phyloP scores from a whole-genome alignment of 92 coral and sea anemone genomes.

The Zoanthus solanderi region DNA sequence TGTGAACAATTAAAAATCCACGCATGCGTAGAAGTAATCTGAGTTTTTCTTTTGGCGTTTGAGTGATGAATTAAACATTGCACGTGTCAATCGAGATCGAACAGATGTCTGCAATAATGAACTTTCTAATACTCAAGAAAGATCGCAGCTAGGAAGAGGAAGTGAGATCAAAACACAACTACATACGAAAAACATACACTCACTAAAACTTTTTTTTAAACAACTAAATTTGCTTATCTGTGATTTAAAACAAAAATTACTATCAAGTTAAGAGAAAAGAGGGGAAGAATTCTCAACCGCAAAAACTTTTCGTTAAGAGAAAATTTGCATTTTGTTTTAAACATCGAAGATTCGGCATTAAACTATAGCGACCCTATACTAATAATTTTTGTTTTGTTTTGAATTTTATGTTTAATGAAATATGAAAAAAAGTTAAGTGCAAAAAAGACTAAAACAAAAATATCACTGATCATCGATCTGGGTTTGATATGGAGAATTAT shows the following conservation, averaged over 20 bases:
- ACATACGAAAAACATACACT: background rate
- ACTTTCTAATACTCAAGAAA: constrained; percentile 36
- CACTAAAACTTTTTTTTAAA: background rate
- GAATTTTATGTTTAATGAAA: background rate
- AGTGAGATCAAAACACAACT: background rate
- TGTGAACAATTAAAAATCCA: constrained; percentile 63
- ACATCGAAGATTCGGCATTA: constrained; percentile 27
- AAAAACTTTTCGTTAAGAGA: background rate
- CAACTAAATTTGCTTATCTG: background rate
- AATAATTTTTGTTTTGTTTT: constrained; percentile 17
- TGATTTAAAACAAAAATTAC: background rate
- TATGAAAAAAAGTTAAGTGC: constrained; percentile 5
- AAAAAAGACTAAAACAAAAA: background rate
- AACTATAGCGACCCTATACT: constrained; percentile 19
- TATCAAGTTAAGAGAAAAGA: background rate
- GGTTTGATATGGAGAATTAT: background rate
- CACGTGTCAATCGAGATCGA: constrained; percentile 68
- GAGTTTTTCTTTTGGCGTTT: constrained; percentile 24
- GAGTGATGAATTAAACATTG: constrained; percentile 74
- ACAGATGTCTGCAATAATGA: constrained; percentile 89
- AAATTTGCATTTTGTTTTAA: constrained; percentile 43
- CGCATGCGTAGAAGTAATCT: constrained; percentile 70
- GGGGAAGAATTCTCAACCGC: background rate
- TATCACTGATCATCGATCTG: constrained; percentile 21
- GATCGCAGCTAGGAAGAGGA: background rate